These are phyloP conservation scores for Zaprionus africanus DNA, from an alignment of 1,140 invertebrate species.

Conservation along the genomic window DNA sequence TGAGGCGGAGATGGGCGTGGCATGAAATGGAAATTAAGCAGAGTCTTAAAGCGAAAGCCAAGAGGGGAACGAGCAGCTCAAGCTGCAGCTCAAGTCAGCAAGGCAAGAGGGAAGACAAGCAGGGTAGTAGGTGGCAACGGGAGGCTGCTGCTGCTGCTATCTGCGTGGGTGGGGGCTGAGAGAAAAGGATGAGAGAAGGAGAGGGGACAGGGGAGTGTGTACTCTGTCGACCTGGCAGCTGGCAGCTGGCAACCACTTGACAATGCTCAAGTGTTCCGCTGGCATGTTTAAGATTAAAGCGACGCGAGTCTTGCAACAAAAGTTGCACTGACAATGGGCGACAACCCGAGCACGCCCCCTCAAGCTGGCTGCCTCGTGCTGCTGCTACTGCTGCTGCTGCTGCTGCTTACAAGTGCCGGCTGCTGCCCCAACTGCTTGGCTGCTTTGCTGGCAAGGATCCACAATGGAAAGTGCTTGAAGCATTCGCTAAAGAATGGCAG, in stretches of 20 bases:
- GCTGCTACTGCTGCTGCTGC: background rate
- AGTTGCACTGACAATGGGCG: slow-evolving; percentile 77
- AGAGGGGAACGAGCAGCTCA: background rate
- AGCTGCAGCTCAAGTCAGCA: background rate
- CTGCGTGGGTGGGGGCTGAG: background rate
- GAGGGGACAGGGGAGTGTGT: too few relatives aligned
- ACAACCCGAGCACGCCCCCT: slow-evolving; percentile 36
- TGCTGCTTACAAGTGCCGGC: slow-evolving; percentile 39
- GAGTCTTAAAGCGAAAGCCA: slow-evolving; percentile 42
- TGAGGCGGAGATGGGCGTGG: slow-evolving; percentile 51
- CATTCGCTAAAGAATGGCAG: slow-evolving; percentile 67
- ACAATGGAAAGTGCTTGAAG: slow-evolving; percentile 69
- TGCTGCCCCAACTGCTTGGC: slow-evolving; percentile 14
- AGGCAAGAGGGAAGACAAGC: background rate
- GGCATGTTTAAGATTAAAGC: slow-evolving; percentile 83
- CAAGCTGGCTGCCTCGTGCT: slow-evolving; percentile 42
- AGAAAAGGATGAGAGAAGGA: background rate
- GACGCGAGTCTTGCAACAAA: slow-evolving; percentile 71
- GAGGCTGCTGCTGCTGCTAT: slow-evolving; percentile 15
- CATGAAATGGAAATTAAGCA: slow-evolving; percentile 68
- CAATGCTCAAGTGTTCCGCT: slow-evolving; percentile 80
- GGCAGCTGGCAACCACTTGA: slow-evolving; percentile 72
- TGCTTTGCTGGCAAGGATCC: slow-evolving; percentile 26
- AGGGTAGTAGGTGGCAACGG: slow-evolving; percentile 7
- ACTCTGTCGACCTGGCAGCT: slow-evolving; percentile 48